Evolutionary conservation across 35 echinoderm and acorn worm genomes (phyloP).

Genomic region (Lytechinus pictus): DNA sequence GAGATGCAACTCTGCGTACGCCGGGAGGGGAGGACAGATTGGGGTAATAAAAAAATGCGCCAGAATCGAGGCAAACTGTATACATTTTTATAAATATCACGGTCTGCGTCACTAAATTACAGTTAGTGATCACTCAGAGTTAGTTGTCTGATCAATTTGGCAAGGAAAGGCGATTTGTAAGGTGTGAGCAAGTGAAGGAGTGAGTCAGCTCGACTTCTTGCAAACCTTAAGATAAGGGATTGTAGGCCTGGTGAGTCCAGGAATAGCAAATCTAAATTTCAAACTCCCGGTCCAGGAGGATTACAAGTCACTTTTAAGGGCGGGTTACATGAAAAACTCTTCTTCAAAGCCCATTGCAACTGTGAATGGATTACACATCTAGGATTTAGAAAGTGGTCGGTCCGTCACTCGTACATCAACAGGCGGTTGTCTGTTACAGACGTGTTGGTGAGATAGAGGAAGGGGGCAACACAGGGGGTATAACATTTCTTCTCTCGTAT

Average conservation of each 20-base stretch:
- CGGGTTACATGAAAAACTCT: neutral
- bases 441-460: neutral
- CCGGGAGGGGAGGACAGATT: neutral
- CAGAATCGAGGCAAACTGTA: neutral
- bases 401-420: conserved; percentile 17
- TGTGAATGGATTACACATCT: neutral
- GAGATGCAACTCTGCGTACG: neutral
- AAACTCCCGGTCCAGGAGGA: conserved; percentile 6
- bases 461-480: conserved; percentile 24
- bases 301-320: neutral
- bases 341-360: neutral
- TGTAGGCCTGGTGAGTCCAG: neutral
- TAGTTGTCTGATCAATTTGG: conserved; percentile 7
- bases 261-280: conserved; percentile 13
- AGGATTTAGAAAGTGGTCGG: conserved; percentile 17
- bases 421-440: conserved; percentile 3
- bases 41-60: neutral
- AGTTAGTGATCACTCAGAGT: neutral
- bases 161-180: neutral
- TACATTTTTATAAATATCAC: conserved; percentile 15
- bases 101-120: conserved; percentile 2
- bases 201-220: neutral
- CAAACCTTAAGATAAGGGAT: neutral
- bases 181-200: neutral
- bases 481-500: neutral